These are phyloP conservation scores for Lineus longissimus DNA, from an alignment of 1,140 invertebrate genomes.

Conservation along the genomic window DNA sequence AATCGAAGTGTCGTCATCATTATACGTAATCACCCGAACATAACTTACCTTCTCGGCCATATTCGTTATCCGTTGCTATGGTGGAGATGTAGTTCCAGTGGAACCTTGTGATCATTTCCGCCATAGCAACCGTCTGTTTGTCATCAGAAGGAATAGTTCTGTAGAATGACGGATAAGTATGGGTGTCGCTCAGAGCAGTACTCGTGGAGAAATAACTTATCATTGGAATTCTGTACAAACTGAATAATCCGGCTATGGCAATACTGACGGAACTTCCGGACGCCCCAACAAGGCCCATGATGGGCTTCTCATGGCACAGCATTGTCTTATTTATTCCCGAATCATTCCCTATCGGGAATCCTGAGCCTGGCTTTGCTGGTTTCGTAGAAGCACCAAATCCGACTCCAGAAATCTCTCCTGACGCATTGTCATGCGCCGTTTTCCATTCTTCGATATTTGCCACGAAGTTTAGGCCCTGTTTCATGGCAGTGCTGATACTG, in stretches of 20 bases:
- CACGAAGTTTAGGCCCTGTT: background rate
- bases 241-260: background rate
- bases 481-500: background rate
- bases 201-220: conserved; percentile 5
- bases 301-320: background rate
- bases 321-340: background rate
- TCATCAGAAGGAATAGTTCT: background rate
- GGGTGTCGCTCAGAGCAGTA: background rate
- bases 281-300: background rate
- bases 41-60: conserved; percentile 1
- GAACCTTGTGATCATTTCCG: background rate
- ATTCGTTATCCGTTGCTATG: conserved; percentile 7
- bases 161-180: background rate
- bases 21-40: no score
- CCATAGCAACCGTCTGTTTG: background rate
- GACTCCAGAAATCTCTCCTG: background rate
- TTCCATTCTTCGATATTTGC: conserved; percentile 1
- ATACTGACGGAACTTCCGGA: background rate
- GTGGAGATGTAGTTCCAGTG: conserved; percentile 1
- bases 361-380: background rate
- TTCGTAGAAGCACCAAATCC: background rate
- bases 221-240: background rate
- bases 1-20: no score
- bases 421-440: background rate
- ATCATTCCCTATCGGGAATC: background rate